Conservation (phyloP, 2,888 invertebrate species). For the Stenoptilia bipunctidactyla region DNA sequence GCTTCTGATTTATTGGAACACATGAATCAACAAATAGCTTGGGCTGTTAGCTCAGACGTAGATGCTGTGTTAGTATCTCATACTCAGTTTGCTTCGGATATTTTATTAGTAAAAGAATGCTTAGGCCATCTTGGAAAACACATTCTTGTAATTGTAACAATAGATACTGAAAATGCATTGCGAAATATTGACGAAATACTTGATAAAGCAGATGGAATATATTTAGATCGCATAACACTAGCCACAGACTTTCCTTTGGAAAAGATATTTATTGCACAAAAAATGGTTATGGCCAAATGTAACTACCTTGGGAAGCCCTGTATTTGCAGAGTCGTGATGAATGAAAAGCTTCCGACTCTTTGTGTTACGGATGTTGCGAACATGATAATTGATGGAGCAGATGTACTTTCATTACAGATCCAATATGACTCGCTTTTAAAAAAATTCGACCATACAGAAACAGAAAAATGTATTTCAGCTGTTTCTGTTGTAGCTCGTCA, state of each 20-base stretch:
- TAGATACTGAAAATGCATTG: constrained; percentile 41
- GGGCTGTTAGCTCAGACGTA: constrained; percentile 51
- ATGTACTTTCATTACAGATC: constrained; percentile 85
- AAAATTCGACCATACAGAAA: constrained; percentile 44
- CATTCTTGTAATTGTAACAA: constrained; percentile 46
- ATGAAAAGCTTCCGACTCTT: constrained; percentile 85
- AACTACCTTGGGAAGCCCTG: constrained; percentile 88
- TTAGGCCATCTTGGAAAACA: constrained; percentile 52
- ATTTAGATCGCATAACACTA: constrained; percentile 87
- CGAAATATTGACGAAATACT: constrained; percentile 81
- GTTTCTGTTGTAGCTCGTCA: constrained; percentile 85
- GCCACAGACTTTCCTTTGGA: constrained; percentile 90
- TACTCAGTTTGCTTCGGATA: constrained; percentile 35
- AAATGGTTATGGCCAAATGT: constrained; percentile 87
- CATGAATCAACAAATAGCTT: constrained; percentile 34
- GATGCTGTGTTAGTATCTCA: constrained; percentile 51
- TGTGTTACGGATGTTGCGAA: constrained; percentile 91
- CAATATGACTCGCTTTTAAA: constrained; percentile 53
- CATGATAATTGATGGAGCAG: constrained; percentile 89
- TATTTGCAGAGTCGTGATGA: constrained; percentile 87
- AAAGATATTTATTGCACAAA: constrained; percentile 89
- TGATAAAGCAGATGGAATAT: constrained; percentile 84
- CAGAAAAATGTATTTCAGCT: constrained; percentile 77
- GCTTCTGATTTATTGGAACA: constrained; percentile 15
- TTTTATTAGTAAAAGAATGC: constrained; percentile 34